Base-by-base conservation (phyloP, 2,888 invertebrate species). In the Sinohyriopsis cumingii region DNA sequence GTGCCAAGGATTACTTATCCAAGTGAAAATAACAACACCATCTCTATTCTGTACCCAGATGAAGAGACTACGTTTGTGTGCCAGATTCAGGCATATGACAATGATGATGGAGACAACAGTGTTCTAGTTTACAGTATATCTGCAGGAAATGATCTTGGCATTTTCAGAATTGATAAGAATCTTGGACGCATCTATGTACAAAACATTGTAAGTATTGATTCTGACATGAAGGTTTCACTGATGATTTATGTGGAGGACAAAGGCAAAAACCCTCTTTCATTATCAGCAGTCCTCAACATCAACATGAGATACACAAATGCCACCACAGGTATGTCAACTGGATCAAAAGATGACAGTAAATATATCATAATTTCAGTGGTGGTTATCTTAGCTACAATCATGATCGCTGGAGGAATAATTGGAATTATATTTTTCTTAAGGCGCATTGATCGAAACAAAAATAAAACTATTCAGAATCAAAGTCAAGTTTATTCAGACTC, bases 1-100 rank as follows among this genome's bases (percentile, higher is more conserved):
- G 55, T 78, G 0, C 88, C 88, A 0, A 67, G 76, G 15, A 82
- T 88, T 64, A 73, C 78, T 15, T 82, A 82, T 68, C 86, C 85
- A n/a, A 81, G 78, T 59, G 74, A 74, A 56, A 68, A 78, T 5
- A 82, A 84, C 61, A 69, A 77, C 60, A 74, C 72, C 25, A 68
- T 82, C 20, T 72, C 73, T 33, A 62, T 80, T 33, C 65, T 60
- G 12, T 77, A 77, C 57, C 77, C 71, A 22, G 64, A 71, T 20
- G 70, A 66, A 25, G 60, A 55, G 33, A 75, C 76, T 61, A 74
- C 45, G 15, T 45, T 15, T 15, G 68, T 82, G 15, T 63, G 76
- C 18, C 71, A 71, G 28, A 65, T 82, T 55, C 59, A 73, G 55
- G 82, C 82, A 28, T 65, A 73, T 66, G 82, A 82, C 63, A 57